Percentiles rank a stretch among this genome's conserved stretches.
phyloP scores from a whole-genome alignment of 1,140 invertebrate species.

The Diorhabda carinulata region DNA sequence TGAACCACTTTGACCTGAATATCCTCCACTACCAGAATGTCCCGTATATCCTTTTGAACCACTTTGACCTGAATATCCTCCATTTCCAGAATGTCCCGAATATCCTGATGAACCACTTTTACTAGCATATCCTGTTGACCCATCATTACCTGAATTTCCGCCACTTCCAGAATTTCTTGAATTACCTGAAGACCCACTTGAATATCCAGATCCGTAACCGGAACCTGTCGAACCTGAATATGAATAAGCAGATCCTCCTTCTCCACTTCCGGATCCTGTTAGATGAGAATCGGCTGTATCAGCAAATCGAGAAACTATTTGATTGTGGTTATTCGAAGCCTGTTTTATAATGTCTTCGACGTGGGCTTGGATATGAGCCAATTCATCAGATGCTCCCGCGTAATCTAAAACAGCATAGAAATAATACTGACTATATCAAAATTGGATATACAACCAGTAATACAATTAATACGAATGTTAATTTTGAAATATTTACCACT shows the following conservation, averaged over 20 bases:
- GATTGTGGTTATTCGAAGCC: not conserved
- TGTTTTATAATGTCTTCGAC: not conserved
- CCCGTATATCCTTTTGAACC: constrained; percentile 20
- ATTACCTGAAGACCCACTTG: constrained; percentile 4
- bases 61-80: not conserved
- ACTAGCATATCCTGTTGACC: not conserved
- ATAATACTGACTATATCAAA: not conserved
- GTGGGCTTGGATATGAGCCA: not conserved
- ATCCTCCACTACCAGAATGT: constrained; percentile 13
- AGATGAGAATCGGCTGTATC: not conserved
- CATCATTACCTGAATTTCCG: too few species aligned
- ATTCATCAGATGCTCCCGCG: not conserved
- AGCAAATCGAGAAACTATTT: not conserved
- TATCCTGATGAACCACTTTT: constrained; percentile 12
- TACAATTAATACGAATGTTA: not conserved
- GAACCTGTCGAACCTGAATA: constrained; percentile 6
- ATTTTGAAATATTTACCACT: not conserved
- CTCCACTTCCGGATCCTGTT: constrained; percentile 12
- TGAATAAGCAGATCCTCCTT: constrained; percentile 16
- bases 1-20: not conserved
- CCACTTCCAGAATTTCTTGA: constrained; percentile 20
- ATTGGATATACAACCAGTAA: not conserved
- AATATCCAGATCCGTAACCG: not conserved
- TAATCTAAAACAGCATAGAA: not conserved
- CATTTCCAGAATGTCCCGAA: constrained; percentile 17